Base-by-base conservation (phyloP, 2,113 vertebrate genomes). In the Pelusios castaneus region DNA sequence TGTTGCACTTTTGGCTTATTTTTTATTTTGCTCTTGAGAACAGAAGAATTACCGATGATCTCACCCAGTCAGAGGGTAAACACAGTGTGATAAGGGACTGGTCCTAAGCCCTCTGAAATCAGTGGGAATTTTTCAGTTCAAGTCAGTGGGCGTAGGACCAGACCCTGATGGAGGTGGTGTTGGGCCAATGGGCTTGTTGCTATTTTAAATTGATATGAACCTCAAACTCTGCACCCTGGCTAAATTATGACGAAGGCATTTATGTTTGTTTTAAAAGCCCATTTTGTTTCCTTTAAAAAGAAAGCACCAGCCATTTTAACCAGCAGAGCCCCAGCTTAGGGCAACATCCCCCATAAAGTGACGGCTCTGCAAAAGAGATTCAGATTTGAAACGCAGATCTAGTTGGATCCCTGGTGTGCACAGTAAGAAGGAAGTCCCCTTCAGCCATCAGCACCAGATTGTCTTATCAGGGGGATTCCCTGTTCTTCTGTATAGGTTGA, bases 361-460 rank as follows among this genome's bases (percentile, higher is more conserved):
- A 78, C 21, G 87, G 82, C 94, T 95, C 9, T 73, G 17, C n/a
- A 92, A 91, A 94, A 95, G 91, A 92, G 82, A 89, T 82, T 95
- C 89, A 92, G 85, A 63, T 63, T 82, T 0, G 1, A 80, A 43
- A 93, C 49, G 84, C 80, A 77, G 45, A 0, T 79, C 58, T 10
- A 87, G 60, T 52, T n/a, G 84, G 80, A 31, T n/a, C 80, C 79
- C 85, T 90, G 63, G 80, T 79, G 91, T 91, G 38, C 79, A 86
- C 82, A 7, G 4, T 93, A 93, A 87, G n/a, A 94, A 90, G 91
- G 93, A 96, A 94, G 93, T 91, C 82, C 73, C 60, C 89, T 94
- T 90, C 82, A 92, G 92, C 90, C 82, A 88, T 95, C 91, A 76
- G 4, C 84, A 87, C 73, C 52, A 0, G 41, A 38, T 87, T 56